Conservation (phyloP, 2,797 vertebrate genomes). For the Hirundo rustica region DNA sequence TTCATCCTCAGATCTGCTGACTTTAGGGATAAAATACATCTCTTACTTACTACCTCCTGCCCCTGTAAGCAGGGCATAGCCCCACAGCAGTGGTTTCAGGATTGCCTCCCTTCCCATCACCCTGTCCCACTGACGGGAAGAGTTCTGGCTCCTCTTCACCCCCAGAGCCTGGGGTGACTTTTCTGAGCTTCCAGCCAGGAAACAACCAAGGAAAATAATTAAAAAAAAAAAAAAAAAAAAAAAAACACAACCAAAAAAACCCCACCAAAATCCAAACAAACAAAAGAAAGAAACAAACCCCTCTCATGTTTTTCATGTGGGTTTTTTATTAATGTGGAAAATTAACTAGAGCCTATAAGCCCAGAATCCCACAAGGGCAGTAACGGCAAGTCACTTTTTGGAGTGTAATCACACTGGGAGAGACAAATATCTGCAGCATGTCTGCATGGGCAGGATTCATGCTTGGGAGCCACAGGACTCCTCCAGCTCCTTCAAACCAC, state of each 20-base stretch:
- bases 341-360: neutral
- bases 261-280: neutral
- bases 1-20: neutral
- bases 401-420: conserved; percentile 38
- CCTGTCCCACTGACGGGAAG: neutral
- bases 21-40: neutral
- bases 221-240: neutral
- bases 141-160: neutral
- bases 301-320: neutral
- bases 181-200: neutral
- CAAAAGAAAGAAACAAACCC: neutral
- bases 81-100: neutral
- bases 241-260: too few relatives aligned
- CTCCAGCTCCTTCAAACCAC: neutral
- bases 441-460: conserved; percentile 42
- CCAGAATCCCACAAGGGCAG: conserved; percentile 17
- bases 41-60: neutral
- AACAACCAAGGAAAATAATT: neutral
- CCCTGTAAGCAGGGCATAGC: neutral
- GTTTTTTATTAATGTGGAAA: neutral
- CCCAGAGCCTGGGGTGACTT: neutral
- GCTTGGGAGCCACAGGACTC: neutral
- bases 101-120: neutral
- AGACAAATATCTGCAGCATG: conserved; percentile 41
- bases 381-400: conserved; percentile 29